A percentile compares a stretch with the other conserved stretches of the same genome.
Conservation (phyloP, 2,797 vertebrate species). For the Manis javanica region DNA sequence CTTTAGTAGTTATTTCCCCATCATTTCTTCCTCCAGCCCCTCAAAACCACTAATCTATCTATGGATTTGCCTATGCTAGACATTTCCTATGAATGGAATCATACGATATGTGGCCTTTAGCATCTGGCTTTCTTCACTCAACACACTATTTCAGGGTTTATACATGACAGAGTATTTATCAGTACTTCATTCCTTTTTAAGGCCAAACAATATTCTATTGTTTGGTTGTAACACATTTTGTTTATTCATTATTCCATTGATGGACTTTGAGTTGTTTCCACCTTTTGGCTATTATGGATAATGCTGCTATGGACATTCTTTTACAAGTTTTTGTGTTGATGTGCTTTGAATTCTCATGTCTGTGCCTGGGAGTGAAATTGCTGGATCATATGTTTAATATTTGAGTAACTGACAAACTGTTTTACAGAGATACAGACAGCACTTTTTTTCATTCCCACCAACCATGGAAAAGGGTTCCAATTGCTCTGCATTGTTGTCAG, state of each 20-base stretch:
- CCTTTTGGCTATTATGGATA: not conserved
- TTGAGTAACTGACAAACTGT: not conserved
- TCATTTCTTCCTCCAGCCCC: not conserved
- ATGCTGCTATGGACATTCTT: not conserved
- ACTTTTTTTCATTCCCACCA: not conserved
- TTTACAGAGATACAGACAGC: not conserved
- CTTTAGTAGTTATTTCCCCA: not conserved
- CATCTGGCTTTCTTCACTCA: not conserved
- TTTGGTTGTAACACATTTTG: not conserved
- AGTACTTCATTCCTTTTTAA: not conserved
- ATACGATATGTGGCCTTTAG: not conserved
- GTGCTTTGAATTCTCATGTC: not conserved
- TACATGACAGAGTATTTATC: not conserved
- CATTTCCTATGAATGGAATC: not conserved
- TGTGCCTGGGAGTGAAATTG: not conserved
- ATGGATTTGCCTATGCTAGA: not conserved
- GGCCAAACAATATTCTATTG: not conserved
- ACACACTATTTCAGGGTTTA: not conserved
- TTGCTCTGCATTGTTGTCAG: not conserved
- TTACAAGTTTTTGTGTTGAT: not conserved
- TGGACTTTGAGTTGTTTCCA: not conserved
- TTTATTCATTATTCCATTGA: not conserved
- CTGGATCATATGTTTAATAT: not conserved
- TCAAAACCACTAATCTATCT: not conserved
- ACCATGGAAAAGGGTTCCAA: not conserved